phyloP scores from a whole-genome alignment of 2,113 vertebrate species.

The Dolichotis patagonum region DNA sequence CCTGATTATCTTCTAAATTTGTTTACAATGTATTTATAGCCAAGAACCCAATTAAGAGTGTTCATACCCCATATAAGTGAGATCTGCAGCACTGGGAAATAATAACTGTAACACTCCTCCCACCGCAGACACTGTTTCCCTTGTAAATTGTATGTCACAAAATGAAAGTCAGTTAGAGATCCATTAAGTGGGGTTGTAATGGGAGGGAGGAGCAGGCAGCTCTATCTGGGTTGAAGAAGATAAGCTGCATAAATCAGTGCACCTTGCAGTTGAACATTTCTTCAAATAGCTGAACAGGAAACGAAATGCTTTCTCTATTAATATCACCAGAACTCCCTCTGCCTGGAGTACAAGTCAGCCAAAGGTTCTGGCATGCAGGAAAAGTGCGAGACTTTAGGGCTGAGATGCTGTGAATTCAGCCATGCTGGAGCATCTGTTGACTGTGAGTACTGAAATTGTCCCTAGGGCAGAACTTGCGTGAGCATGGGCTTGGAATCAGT shows the following conservation, averaged over 20 bases:
- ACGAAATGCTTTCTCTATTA: conserved; percentile 72
- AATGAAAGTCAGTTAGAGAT: conserved; percentile 81
- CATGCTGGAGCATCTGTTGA: fast-evolving
- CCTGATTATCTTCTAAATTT: conserved; percentile 70
- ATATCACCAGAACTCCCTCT: conserved; percentile 36
- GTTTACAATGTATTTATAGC: conserved; percentile 59
- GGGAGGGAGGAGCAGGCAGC: conserved; percentile 44
- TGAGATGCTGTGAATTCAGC: neutral
- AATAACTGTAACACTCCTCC: conserved; percentile 57
- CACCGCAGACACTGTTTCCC: conserved; percentile 49
- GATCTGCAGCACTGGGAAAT: conserved; percentile 82
- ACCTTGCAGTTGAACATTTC: conserved; percentile 80
- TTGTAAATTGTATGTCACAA: conserved; percentile 79
- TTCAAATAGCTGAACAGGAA: conserved; percentile 84
- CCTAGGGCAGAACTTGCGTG: neutral
- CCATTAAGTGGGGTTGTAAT: conserved; percentile 75
- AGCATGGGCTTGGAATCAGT: neutral
- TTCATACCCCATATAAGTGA: conserved; percentile 62
- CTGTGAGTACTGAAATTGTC: fast-evolving
- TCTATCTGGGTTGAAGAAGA: conserved; percentile 85
- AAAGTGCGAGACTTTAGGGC: neutral
- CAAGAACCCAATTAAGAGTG: conserved; percentile 70
- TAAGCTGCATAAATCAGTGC: conserved; percentile 83
- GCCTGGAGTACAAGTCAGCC: conserved; percentile 56
- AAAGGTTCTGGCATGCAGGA: neutral